phyloP scores from a whole-genome alignment of 2,888 invertebrate genomes.

The Drosophila aldrichi region DNA sequence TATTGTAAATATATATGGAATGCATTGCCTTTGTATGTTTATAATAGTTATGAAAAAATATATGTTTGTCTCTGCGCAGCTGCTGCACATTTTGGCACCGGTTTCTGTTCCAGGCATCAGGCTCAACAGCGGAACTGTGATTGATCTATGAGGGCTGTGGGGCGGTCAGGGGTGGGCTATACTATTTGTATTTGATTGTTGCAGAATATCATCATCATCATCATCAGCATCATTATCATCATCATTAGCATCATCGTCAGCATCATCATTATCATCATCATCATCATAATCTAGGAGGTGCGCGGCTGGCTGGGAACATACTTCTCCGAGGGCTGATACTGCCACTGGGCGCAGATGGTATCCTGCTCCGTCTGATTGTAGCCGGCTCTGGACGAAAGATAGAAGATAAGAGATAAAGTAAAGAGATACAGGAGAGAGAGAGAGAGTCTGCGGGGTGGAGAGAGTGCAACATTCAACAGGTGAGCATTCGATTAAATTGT shows the following conservation, averaged over 20 bases:
- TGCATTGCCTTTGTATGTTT: conserved; percentile 14
- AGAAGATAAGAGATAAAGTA: background rate
- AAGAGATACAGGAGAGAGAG: background rate
- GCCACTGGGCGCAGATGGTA: conserved; percentile 87
- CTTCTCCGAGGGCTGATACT: conserved; percentile 88
- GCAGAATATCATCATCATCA: background rate
- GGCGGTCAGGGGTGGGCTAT: conserved; percentile 1
- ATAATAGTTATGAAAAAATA: conserved; percentile 48
- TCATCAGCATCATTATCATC: background rate
- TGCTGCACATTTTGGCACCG: conserved; percentile 18
- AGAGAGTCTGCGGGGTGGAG: background rate
- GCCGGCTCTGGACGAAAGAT: conserved; percentile 86
- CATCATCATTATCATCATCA: background rate
- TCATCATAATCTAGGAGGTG: conserved; percentile 51
- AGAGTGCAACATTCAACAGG: background rate
- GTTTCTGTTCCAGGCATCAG: conserved; percentile 11
- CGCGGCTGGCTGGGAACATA: conserved; percentile 86
- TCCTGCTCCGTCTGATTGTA: conserved; percentile 87
- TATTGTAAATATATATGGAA: conserved; percentile 12
- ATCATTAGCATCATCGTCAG: too few relatives aligned
- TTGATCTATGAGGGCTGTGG: conserved; percentile 7
- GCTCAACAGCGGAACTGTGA: conserved; percentile 4
- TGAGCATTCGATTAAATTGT: conserved; percentile 5
- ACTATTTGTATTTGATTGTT: conserved; percentile 2
- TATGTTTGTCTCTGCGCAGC: conserved; percentile 23